phyloP scores from a whole-genome alignment of 2,888 invertebrate genomes.

The Tortrix viridana region DNA sequence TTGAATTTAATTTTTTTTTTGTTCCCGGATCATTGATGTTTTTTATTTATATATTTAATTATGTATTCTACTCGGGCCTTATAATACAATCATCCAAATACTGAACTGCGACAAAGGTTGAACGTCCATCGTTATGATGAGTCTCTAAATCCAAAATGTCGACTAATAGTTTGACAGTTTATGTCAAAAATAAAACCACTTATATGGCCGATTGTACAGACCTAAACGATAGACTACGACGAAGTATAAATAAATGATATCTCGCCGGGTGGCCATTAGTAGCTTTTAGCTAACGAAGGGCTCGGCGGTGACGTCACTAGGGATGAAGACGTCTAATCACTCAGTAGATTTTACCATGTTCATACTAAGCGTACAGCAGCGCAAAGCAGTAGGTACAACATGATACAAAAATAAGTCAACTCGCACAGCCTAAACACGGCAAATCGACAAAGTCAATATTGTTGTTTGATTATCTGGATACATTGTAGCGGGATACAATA shows the following conservation, averaged over 20 bases:
- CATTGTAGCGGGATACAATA: neutral
- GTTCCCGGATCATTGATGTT: no score
- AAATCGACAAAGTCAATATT: neutral
- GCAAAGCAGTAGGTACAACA: neutral
- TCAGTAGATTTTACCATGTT: neutral
- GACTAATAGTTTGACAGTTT: no score
- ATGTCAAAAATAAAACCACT: no score
- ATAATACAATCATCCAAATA: no score
- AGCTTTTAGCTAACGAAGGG: slow-evolving; percentile 54
- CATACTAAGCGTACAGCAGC: neutral
- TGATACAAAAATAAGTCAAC: neutral
- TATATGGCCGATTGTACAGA: neutral
- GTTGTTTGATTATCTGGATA: slow-evolving; percentile 1
- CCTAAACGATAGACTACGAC: neutral
- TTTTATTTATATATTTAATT: no score
- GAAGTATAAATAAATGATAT: neutral
- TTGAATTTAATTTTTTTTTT: no score
- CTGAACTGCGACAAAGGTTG: no score
- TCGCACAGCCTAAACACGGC: neutral
- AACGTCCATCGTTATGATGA: no score
- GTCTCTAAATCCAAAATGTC: no score
- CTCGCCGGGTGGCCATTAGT: slow-evolving; percentile 40
- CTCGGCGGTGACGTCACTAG: slow-evolving; percentile 47
- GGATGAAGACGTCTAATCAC: slow-evolving; percentile 38
- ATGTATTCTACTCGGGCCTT: no score